phyloP scores from a whole-genome alignment of 2,888 invertebrate genomes.

The Athrips mouffetella region DNA sequence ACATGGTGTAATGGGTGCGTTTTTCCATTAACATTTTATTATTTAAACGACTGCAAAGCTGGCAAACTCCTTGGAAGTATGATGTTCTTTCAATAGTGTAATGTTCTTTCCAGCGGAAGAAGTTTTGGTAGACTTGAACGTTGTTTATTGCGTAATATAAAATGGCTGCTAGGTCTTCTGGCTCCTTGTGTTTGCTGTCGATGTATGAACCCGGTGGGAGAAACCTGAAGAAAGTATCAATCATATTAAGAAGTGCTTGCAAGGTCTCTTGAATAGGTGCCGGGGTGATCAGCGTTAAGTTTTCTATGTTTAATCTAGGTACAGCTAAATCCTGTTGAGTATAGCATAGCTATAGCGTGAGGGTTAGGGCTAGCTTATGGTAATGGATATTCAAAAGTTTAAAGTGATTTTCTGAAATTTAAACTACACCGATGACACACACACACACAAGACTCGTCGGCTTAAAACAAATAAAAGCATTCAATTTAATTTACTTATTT shows the following conservation, averaged over 20 bases:
- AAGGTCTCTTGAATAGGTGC: no score
- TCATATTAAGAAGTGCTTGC: neutral
- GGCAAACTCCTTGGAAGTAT: conserved; percentile 43
- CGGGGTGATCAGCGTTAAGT: no score
- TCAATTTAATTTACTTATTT: neutral
- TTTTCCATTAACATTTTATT: conserved; percentile 27
- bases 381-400: no score
- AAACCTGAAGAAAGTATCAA: conserved; percentile 43
- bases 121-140: conserved; percentile 39
- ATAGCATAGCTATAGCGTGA: no score
- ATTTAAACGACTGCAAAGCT: conserved; percentile 49
- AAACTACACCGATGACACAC: no score
- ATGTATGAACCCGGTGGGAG: conserved; percentile 59
- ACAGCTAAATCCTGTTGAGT: no score
- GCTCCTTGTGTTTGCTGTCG: conserved; percentile 30
- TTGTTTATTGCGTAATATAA: conserved; percentile 41
- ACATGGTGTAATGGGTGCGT: conserved; percentile 34
- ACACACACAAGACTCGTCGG: no score
- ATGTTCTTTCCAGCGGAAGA: conserved; percentile 47
- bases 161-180: conserved; percentile 39
- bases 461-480: no score
- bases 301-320: no score
- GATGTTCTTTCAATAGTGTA: conserved; percentile 42
- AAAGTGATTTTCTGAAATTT: no score
- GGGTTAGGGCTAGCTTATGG: no score